A percentile compares a stretch with the other conserved stretches of the same genome.
Conservation (phyloP, 1,140 invertebrate species). For the Acromyrmex heyeri region DNA sequence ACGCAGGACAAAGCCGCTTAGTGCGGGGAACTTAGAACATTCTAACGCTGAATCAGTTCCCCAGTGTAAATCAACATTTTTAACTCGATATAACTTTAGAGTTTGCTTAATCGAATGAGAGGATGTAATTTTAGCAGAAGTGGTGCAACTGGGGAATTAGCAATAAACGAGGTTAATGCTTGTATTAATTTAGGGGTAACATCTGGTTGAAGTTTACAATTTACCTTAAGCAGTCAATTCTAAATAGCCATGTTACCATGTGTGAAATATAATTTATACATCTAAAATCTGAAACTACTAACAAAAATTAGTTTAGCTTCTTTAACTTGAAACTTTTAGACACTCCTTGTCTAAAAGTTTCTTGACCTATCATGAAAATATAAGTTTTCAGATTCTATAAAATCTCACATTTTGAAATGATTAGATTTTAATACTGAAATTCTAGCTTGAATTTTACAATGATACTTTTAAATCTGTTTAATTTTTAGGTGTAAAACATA, state of each 20-base stretch:
- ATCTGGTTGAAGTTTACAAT: slow-evolving; percentile 48
- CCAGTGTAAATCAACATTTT: slow-evolving; percentile 63
- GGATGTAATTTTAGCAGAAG: slow-evolving; percentile 54
- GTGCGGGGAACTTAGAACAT: slow-evolving; percentile 46
- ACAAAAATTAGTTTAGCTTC: not conserved
- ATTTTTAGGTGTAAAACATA: not conserved
- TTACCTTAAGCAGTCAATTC: slow-evolving; percentile 50
- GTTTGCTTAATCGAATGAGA: slow-evolving; percentile 65
- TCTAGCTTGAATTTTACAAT: not conserved
- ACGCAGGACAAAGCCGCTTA: slow-evolving; percentile 56
- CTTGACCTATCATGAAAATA: too few species aligned
- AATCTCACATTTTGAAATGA: not conserved
- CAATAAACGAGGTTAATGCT: slow-evolving; percentile 60
- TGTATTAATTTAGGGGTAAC: slow-evolving; percentile 59
- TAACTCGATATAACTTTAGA: slow-evolving; percentile 59
- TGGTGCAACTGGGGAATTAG: slow-evolving; percentile 48
- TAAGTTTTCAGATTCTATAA: not conserved
- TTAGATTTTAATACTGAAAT: not conserved
- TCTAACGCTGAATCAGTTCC: slow-evolving; percentile 50
- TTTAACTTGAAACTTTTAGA: slow-evolving; percentile 1
- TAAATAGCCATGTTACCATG: not conserved
- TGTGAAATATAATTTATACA: not conserved
- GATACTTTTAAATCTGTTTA: not conserved
- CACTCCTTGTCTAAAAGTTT: not conserved
- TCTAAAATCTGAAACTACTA: not conserved